Evolutionary conservation across 53 echinoderm and acorn worm genomes (phyloP), one percentile per base, ranked within the genome.

Genomic region (Luidia sarsii): DNA sequence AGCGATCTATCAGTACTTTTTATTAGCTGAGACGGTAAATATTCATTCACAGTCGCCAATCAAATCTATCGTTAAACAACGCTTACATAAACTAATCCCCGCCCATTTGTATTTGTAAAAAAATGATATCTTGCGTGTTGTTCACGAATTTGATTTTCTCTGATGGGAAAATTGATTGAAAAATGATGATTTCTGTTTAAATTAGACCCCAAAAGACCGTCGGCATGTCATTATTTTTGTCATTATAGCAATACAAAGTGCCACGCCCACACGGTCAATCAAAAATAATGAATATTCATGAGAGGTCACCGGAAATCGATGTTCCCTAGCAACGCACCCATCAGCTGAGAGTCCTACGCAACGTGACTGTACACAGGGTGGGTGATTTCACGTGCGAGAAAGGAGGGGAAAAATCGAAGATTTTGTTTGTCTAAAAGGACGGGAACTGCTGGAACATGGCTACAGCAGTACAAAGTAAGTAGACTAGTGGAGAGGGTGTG

Each of bases 391-490:
- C 63, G 37, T 63, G 63, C 35, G 38, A 50, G 49, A n/a, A n/a
- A n/a, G n/a, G n/a, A 11, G 6, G 41, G 41, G 41, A 41, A 71
- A 72, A 72, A 72, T 72, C 55, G 54, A 72, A 72, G 72, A 57
- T 55, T 56, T 70, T 41, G 53, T 36, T 72, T 72, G 67, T 45
- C 21, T 25, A 25, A 66, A 38, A 55, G 32, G 37, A 33, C 72
- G 31, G n/a, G 39, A 39, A 39, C 38, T 56, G 24, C 23, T 39
- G 22, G 25, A 72, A 33, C 20, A 72, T 72, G 72, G 72, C 72
- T 38, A 55, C 72, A 72, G 72, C 72, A 24, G 56, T 72, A 72
- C 72, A 72, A 11, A 52, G 72, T 72, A 72, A 72, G 72, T 72
- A 54, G 37, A 30, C 23, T 4, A 7, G 39, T 54, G 18, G n/a